Percentiles rank a stretch among this genome's conserved stretches.
Evolutionary conservation across 2,113 vertebrate genomes (phyloP).

Genomic region (Heloderma charlesbogerti): DNA sequence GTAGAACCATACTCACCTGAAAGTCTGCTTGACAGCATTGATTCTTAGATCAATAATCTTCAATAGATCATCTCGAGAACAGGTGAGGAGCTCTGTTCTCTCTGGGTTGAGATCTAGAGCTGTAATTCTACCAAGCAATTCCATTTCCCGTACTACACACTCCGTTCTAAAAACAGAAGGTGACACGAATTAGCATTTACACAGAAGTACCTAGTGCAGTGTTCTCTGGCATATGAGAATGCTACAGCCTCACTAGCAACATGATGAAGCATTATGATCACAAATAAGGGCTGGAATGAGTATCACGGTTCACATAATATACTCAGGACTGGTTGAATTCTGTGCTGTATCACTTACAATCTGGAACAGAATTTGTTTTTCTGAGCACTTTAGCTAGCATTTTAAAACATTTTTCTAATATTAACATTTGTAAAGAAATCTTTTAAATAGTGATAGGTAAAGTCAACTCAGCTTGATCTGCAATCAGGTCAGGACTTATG

Average conservation of each 20-base stretch:
- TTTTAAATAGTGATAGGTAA: background rate
- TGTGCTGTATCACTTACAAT: background rate
- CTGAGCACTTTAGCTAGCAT: background rate
- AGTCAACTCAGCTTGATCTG: background rate
- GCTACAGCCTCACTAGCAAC: background rate
- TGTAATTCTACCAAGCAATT: conserved; percentile 91
- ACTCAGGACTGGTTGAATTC: background rate
- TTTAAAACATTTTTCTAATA: background rate
- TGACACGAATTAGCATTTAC: background rate
- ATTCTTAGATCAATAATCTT: conserved; percentile 93
- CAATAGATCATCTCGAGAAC: conserved; percentile 93
- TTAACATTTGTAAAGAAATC: background rate
- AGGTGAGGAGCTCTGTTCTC: conserved; percentile 91
- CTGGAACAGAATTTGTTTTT: background rate
- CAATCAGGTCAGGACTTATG: background rate
- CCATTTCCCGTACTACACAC: conserved; percentile 90
- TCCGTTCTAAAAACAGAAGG: conserved; percentile 82
- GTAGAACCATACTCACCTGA: conserved; percentile 80
- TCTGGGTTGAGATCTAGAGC: conserved; percentile 95
- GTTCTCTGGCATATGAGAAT: background rate
- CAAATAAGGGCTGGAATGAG: background rate
- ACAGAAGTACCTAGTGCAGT: background rate
- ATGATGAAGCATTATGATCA: background rate
- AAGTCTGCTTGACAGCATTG: conserved; percentile 85
- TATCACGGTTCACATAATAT: background rate